Percentiles rank a stretch among this genome's conserved stretches.
Conservation (phyloP, 2,888 invertebrate species). For the Drosophila eohydei region DNA sequence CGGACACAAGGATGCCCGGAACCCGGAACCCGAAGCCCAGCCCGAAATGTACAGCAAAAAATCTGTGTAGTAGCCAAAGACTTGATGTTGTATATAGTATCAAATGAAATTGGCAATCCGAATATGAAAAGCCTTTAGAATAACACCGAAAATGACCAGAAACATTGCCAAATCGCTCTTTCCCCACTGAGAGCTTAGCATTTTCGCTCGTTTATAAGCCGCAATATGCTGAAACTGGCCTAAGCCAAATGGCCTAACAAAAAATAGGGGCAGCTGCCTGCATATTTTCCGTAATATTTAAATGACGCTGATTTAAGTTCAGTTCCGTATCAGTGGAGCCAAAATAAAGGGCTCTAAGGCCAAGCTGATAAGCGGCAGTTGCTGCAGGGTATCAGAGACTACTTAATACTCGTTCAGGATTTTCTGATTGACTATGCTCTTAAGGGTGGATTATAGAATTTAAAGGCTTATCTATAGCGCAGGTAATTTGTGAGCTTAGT, state of each 20-base stretch:
- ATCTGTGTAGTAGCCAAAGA: conserved; percentile 29
- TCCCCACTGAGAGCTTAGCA: neutral
- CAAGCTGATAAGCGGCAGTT: conserved; percentile 6
- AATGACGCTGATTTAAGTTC: conserved; percentile 53
- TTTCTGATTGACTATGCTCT: too few species aligned
- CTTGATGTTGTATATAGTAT: conserved; percentile 16
- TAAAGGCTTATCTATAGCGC: too few species aligned
- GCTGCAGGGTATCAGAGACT: neutral
- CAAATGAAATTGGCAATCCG: conserved; percentile 27
- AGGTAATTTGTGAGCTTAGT: too few species aligned
- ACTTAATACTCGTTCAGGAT: neutral
- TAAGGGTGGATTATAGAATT: too few species aligned
- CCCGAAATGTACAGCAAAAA: conserved; percentile 20
- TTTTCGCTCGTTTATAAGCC: conserved; percentile 23
- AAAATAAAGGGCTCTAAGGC: too few species aligned
- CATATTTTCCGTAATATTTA: conserved; percentile 26
- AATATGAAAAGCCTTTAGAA: conserved; percentile 51
- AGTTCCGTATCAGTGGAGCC: conserved; percentile 15
- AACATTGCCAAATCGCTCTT: conserved; percentile 18
- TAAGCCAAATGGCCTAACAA: conserved; percentile 51
- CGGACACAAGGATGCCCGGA: conserved; percentile 26
- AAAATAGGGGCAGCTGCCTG: conserved; percentile 31
- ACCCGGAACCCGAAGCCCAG: neutral
- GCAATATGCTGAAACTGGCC: conserved; percentile 31
- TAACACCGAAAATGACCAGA: conserved; percentile 45